Conservation (phyloP, 2,113 vertebrate species). For the Nothobranchius kuhntae region DNA sequence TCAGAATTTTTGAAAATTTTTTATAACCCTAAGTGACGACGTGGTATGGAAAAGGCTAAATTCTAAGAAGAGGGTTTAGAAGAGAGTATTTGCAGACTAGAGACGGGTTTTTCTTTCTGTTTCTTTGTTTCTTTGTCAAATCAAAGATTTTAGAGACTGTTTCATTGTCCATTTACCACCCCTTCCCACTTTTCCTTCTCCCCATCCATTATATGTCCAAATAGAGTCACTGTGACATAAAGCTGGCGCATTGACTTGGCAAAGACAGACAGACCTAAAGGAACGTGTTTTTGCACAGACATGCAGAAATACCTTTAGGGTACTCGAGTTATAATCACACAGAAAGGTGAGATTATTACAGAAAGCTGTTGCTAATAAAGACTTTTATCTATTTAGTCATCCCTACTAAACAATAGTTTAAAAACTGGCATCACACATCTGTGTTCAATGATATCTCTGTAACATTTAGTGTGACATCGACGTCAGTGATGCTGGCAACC, state of each 20-base stretch:
- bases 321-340: conserved; percentile 12
- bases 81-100: conserved; percentile 32
- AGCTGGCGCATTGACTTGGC: conserved; percentile 48
- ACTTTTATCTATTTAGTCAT: too few relatives aligned
- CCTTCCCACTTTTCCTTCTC: conserved; percentile 15
- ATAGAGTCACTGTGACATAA: conserved; percentile 78
- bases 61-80: conserved; percentile 13
- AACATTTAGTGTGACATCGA: too few relatives aligned
- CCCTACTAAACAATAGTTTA: too few relatives aligned
- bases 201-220: conserved; percentile 46
- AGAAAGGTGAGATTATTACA: too few relatives aligned
- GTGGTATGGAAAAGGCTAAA: conserved; percentile 27
- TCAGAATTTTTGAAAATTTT: conserved; percentile 41
- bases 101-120: conserved; percentile 16
- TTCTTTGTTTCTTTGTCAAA: conserved; percentile 11
- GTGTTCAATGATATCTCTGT: too few relatives aligned
- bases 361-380: too few relatives aligned
- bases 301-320: conserved; percentile 43
- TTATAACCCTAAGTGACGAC: conserved; percentile 29
- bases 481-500: too few relatives aligned
- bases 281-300: conserved; percentile 50
- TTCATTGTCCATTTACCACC: conserved; percentile 33
- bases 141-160: conserved; percentile 30
- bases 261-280: conserved; percentile 42
- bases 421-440: too few relatives aligned